These are phyloP conservation scores for Enteromius mattozi DNA, from an alignment of 2,797 vertebrate species.

Conservation along the genomic window DNA sequence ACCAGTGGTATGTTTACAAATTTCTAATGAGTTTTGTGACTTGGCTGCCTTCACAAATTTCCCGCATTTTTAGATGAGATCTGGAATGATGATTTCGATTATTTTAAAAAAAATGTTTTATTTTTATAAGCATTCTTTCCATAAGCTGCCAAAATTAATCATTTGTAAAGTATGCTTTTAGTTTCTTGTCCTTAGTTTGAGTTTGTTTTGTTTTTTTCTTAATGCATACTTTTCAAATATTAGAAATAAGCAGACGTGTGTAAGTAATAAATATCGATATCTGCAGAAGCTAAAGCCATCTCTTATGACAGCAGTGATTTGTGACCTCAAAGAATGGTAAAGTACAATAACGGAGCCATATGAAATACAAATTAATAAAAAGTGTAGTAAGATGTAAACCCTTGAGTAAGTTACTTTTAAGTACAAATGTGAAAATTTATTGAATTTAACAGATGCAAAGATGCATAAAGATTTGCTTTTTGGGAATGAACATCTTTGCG, in stretches of 20 bases:
- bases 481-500: not conserved
- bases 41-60: conserved; percentile 58
- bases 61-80: conserved; percentile 28
- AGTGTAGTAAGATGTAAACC: not conserved
- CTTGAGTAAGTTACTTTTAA: not conserved
- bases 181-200: not conserved
- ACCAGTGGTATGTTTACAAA: conserved; percentile 61
- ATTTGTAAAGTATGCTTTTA: not conserved
- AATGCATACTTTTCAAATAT: not conserved
- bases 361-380: not conserved
- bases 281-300: not conserved
- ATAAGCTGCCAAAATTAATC: not conserved
- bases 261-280: not conserved
- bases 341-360: not conserved
- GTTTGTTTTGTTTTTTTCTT: not conserved
- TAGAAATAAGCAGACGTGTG: not conserved
- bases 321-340: not conserved
- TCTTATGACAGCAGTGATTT: not conserved
- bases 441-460: not conserved
- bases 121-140: not conserved
- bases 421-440: not conserved
- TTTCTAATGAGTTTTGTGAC: conserved; percentile 44
- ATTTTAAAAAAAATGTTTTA: conserved; percentile 25
- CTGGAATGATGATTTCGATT: conserved; percentile 37
- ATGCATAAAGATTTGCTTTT: no score